These are phyloP conservation scores for Onychomys torridus DNA, from an alignment of 2,797 vertebrate genomes.

Conservation along the genomic window DNA sequence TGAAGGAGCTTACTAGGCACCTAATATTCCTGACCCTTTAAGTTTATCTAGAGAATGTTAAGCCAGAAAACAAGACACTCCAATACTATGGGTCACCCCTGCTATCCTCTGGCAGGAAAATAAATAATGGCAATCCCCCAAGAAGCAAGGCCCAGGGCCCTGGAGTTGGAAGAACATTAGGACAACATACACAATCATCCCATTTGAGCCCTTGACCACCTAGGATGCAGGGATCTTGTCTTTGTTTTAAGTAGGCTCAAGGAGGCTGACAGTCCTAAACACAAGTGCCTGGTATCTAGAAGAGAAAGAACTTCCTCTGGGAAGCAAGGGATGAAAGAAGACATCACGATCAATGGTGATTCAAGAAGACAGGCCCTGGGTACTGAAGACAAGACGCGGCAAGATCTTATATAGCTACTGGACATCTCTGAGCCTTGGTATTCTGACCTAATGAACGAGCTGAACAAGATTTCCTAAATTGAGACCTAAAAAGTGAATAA, in stretches of 20 bases:
- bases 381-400: neutral
- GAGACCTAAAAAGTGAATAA: neutral
- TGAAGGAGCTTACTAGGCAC: neutral
- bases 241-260: neutral
- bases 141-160: neutral
- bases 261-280: neutral
- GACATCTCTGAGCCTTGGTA: neutral
- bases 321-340: neutral
- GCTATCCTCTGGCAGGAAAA: conserved; percentile 22
- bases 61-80: neutral
- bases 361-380: neutral
- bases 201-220: no score
- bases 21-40: accelerated
- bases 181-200: neutral
- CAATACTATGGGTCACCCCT: neutral
- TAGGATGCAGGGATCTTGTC: neutral
- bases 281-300: neutral
- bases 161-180: neutral
- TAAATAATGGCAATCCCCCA: neutral
- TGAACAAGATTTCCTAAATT: conserved; percentile 21
- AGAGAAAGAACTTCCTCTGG: neutral
- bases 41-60: neutral
- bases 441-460: neutral
- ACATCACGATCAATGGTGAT: neutral
- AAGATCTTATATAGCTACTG: neutral